Evolutionary conservation across 2,797 vertebrate genomes (phyloP).

Genomic region (Melanotaenia boesemani): DNA sequence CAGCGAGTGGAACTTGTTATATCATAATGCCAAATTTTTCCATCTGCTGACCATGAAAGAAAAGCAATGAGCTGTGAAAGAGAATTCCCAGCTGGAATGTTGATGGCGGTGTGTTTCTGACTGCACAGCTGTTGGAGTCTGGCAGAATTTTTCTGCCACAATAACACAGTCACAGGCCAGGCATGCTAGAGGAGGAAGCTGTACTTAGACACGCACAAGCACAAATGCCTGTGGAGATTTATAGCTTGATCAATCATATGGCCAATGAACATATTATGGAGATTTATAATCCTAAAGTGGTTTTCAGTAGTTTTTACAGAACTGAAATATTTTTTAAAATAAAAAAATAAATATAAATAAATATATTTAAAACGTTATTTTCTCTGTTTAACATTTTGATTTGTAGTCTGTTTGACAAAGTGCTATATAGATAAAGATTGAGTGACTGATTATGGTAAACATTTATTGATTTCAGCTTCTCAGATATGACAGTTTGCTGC

Average conservation of each 20-base stretch:
- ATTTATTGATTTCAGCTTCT: not conserved
- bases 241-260: not conserved
- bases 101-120: constrained; percentile 47
- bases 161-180: constrained; percentile 30
- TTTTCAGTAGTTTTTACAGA: not conserved
- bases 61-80: constrained; percentile 21
- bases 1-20: constrained; percentile 28
- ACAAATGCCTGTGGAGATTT: not conserved
- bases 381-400: too few relatives aligned
- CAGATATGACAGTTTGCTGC: not conserved
- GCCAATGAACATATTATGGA: not conserved
- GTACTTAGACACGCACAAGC: constrained; percentile 10
- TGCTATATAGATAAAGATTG: too few relatives aligned
- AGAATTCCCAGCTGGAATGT: constrained; percentile 60
- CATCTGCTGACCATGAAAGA: constrained; percentile 44
- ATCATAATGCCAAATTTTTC: constrained; percentile 53
- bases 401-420: too few relatives aligned
- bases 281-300: too few relatives aligned
- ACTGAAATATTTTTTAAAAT: too few relatives aligned
- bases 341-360: too few relatives aligned
- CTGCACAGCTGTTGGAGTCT: constrained; percentile 58
- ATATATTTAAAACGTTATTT: too few relatives aligned
- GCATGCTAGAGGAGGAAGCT: constrained; percentile 9
- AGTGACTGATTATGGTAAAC: not conserved
- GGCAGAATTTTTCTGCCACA: constrained; percentile 36